A percentile compares a stretch with the other conserved stretches of the same genome.
phyloP scores from a whole-genome alignment of 2,888 invertebrate species.

The Nasonovia ribisnigri region DNA sequence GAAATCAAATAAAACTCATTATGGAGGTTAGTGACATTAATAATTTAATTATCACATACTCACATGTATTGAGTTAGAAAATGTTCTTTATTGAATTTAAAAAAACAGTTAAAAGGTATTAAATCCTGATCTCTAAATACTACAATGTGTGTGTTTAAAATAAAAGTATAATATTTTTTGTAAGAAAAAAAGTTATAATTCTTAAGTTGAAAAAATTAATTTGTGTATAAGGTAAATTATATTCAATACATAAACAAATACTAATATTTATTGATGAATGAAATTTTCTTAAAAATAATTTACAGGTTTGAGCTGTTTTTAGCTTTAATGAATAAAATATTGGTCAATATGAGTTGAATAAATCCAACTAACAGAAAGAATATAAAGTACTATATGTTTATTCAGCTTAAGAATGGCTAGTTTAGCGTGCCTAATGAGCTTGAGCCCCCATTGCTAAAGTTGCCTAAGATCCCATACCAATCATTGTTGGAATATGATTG shows the following conservation, averaged over 20 bases:
- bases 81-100: no score
- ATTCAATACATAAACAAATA: neutral
- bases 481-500: neutral
- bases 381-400: neutral
- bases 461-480: neutral
- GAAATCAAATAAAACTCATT: neutral
- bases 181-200: neutral
- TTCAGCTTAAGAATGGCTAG: neutral
- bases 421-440: no score
- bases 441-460: no score
- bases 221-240: neutral
- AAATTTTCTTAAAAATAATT: neutral
- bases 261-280: neutral
- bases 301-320: neutral
- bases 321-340: neutral
- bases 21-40: neutral
- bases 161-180: neutral
- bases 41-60: neutral
- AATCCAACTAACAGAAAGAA: neutral
- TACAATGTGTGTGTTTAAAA: neutral
- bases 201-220: neutral
- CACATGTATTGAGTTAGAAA: no score
- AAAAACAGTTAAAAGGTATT: no score
- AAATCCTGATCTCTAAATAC: no score
- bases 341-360: neutral